These are phyloP conservation scores for Papilio xuthus DNA, from an alignment of 1,140 invertebrate species.

Conservation along the genomic window DNA sequence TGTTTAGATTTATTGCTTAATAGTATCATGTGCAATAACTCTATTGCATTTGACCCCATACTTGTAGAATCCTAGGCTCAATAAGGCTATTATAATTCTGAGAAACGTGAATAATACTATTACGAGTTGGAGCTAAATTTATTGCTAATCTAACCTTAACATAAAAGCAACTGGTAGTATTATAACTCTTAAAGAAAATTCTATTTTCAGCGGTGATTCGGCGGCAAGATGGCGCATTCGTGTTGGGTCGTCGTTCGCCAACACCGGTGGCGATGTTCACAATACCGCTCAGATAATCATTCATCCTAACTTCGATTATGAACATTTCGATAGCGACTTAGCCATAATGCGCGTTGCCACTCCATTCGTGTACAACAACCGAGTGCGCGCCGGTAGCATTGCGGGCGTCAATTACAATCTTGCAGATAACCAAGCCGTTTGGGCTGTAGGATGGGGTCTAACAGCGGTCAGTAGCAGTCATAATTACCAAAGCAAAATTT, in stretches of 20 bases:
- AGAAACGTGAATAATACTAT: too few species aligned
- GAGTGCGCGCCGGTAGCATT: conserved; percentile 48
- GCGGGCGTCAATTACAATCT: conserved; percentile 55
- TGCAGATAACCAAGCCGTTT: conserved; percentile 52
- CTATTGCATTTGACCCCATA: too few species aligned
- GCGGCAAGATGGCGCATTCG: conserved; percentile 52
- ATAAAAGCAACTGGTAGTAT: not conserved
- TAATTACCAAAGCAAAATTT: too few species aligned
- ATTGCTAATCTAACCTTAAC: not conserved
- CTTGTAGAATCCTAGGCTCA: too few species aligned
- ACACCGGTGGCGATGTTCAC: conserved; percentile 51
- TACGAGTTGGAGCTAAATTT: too few species aligned
- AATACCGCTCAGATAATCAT: conserved; percentile 52
- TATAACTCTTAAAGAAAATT: not conserved
- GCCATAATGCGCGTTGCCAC: conserved; percentile 83
- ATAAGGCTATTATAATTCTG: too few species aligned
- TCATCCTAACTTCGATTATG: conserved; percentile 82
- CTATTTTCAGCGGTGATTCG: conserved; percentile 51
- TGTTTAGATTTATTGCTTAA: too few species aligned
- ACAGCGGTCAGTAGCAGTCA: conserved; percentile 55
- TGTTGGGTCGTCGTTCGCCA: conserved; percentile 55
- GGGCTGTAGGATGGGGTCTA: conserved; percentile 61
- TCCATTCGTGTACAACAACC: conserved; percentile 65
- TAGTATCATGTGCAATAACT: too few species aligned
- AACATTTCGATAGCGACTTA: conserved; percentile 84